These are phyloP conservation scores for Acanthococcus lagerstroemiae DNA, from an alignment of 2,888 invertebrate genomes.

Conservation along the genomic window DNA sequence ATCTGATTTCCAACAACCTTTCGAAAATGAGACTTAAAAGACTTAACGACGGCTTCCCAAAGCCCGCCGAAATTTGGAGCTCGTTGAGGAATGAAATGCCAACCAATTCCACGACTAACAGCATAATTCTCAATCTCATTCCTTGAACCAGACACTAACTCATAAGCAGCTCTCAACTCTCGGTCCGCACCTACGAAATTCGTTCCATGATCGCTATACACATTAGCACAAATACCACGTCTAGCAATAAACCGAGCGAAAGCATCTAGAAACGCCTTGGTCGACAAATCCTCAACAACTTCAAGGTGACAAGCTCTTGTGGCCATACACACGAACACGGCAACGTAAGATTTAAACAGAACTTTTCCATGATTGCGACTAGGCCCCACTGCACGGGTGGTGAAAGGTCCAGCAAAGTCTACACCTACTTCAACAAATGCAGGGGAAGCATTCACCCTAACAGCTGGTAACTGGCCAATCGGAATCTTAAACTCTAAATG, in stretches of 20 bases:
- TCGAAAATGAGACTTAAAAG: neutral
- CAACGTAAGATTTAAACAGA: neutral
- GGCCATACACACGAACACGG: neutral
- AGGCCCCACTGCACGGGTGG: neutral
- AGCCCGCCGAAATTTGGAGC: neutral
- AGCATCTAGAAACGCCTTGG: neutral
- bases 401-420: neutral
- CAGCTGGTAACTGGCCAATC: neutral
- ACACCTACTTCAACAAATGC: neutral
- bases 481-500: neutral
- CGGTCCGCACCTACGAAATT: neutral
- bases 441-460: neutral
- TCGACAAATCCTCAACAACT: neutral
- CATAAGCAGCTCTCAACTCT: slow-evolving; percentile 25
- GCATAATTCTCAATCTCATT: neutral
- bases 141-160: neutral
- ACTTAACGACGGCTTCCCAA: slow-evolving; percentile 1
- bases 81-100: neutral
- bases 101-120: neutral
- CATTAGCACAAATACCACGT: neutral
- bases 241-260: neutral
- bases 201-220: neutral
- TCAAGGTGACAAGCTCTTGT: neutral
- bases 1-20: no score
- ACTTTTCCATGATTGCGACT: neutral